Evolutionary conservation across 2,113 vertebrate genomes (phyloP), one percentile per base, ranked within the genome.

Genomic region (Brienomyrus brachyistius): DNA sequence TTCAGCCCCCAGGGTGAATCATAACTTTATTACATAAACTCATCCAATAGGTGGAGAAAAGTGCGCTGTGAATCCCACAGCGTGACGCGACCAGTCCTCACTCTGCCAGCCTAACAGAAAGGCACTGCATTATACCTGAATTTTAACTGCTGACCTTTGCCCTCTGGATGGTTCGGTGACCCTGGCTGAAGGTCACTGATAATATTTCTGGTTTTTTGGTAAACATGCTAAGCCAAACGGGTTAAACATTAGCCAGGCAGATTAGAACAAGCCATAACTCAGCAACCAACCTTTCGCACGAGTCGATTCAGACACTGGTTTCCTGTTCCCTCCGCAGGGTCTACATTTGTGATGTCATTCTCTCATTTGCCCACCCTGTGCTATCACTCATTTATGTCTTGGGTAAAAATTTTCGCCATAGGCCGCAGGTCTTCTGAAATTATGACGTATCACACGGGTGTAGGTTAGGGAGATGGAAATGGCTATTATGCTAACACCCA

Each of bases 111-210:
- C 21, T 23, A 35, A 35, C 51, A 35, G 7, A 87, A 56, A 43
- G 51, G 50, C 47, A 10, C 66, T 77, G 35, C 88, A 48, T 52
- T 70, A 88, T 47, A 54, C n/a, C 70, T 83, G 70, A 52, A 40
- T 90, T 90, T 88, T 91, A 89, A 89, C 54, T 45, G 84, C 74
- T 90, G 90, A 91, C 88, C 91, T 91, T 91, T 92, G 90, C 89
- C 91, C 90, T 89, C 54, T 40, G 83, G 51, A 88, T 89, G 91
- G 89, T 90, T 59, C 90, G 88, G 70, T 88, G 89, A 92, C 92
- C 88, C 90, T 45, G 88, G 62, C 59, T 85, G 89, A 91, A 91
- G 92, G 91, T 92, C 91, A 89, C 50, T 86, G 88, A 85, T 56
- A 40, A 83, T 88, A 90, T 87, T 91, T 92, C 87, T 66, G 77